These are phyloP conservation scores for Rhinophrynus dorsalis DNA, from an alignment of 2,797 vertebrate species.

Conservation along the genomic window DNA sequence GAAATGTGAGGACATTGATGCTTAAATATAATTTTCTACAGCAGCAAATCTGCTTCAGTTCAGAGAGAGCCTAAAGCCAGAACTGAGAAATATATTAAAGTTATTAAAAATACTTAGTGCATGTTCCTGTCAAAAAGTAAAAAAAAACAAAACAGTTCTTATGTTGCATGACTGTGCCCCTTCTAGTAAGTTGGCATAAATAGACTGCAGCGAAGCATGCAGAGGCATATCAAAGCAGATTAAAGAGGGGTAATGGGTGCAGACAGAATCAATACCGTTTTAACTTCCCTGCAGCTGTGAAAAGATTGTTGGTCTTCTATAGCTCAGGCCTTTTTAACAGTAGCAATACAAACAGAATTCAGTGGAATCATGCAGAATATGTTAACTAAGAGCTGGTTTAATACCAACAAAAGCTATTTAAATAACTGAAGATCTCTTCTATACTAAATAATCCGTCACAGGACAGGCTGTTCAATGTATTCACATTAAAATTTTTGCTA, in stretches of 20 bases:
- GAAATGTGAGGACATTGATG: too few species aligned
- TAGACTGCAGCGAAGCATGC: background rate
- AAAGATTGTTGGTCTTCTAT: slow-evolving; percentile 1
- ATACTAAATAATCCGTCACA: too few species aligned
- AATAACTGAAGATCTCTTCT: too few species aligned
- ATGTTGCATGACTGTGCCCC: background rate
- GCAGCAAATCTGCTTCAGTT: background rate
- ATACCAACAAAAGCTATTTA: too few species aligned
- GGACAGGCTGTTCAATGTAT: too few species aligned
- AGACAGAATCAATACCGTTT: slow-evolving; percentile 24
- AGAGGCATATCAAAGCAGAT: slow-evolving; percentile 23
- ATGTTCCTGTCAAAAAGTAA: background rate
- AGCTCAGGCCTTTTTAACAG: too few species aligned
- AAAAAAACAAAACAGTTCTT: background rate
- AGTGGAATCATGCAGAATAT: too few species aligned
- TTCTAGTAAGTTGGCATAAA: background rate
- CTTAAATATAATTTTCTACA: background rate
- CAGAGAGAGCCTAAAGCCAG: slow-evolving; percentile 1
- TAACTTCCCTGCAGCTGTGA: slow-evolving; percentile 18
- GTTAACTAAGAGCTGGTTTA: too few species aligned
- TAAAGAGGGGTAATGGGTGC: slow-evolving; percentile 28
- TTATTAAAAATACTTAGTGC: slow-evolving; percentile 3
- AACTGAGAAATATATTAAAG: background rate
- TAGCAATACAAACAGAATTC: too few species aligned
- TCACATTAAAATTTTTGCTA: too few species aligned